A percentile compares a stretch with the other conserved stretches of the same genome.
Conservation (phyloP, 2,888 invertebrate genomes). For the Ptilodon capucinus region DNA sequence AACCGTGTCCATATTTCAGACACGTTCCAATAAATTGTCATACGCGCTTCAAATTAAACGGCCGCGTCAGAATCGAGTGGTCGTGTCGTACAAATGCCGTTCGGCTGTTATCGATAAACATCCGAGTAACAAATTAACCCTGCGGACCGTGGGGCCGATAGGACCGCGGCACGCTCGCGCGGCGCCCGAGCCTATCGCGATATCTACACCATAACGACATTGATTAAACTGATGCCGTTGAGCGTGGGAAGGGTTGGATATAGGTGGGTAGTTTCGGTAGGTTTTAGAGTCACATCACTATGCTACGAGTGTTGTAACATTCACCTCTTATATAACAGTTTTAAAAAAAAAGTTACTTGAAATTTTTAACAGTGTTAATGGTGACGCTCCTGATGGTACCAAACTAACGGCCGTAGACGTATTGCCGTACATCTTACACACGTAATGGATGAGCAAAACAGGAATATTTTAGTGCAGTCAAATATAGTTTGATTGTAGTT, state of each 20-base stretch:
- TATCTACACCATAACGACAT: conserved; percentile 62
- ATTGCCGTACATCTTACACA: too few species aligned
- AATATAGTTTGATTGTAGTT: too few species aligned
- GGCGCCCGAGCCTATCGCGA: conserved; percentile 49
- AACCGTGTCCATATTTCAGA: conserved; percentile 18
- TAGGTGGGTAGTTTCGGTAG: not conserved
- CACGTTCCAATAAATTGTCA: conserved; percentile 47
- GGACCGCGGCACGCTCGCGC: conserved; percentile 28
- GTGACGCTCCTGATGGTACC: too few species aligned
- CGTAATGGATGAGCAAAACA: too few species aligned
- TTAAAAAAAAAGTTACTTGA: too few species aligned
- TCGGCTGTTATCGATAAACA: conserved; percentile 51
- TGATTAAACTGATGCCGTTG: conserved; percentile 59
- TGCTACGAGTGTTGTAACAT: too few species aligned
- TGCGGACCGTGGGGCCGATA: conserved; percentile 33
- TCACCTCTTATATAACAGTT: too few species aligned
- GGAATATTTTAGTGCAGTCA: too few species aligned
- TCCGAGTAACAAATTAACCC: conserved; percentile 70
- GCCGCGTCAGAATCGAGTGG: conserved; percentile 43
- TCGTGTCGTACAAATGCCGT: conserved; percentile 54
- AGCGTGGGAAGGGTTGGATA: conserved; percentile 37
- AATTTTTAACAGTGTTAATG: too few species aligned
- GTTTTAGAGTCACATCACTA: too few species aligned
- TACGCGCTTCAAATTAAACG: conserved; percentile 54
- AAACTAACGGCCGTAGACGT: too few species aligned